phyloP scores from a whole-genome alignment of 2,113 vertebrate species.

The Chiloscyllium plagiosum region DNA sequence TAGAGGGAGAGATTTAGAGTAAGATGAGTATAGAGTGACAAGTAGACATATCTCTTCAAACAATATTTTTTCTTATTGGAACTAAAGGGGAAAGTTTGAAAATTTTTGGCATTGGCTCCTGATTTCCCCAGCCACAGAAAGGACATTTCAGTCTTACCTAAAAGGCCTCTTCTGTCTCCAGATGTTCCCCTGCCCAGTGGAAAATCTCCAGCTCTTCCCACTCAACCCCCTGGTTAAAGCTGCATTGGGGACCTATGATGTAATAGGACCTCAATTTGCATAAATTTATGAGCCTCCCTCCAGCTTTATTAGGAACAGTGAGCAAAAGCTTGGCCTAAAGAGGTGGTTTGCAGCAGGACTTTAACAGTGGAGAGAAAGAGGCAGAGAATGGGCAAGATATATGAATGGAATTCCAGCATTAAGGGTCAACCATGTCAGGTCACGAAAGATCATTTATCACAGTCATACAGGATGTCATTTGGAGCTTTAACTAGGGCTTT shows the following conservation, averaged over 20 bases:
- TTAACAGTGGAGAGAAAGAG: not conserved
- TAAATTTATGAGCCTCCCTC: not conserved
- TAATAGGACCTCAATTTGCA: conserved; percentile 9
- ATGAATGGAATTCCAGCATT: not conserved
- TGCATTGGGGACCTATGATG: not conserved
- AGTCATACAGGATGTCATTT: not conserved
- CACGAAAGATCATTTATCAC: not conserved
- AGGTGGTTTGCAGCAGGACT: not conserved
- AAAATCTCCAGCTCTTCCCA: not conserved
- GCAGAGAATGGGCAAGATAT: not conserved
- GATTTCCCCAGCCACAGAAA: not conserved
- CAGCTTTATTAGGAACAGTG: not conserved
- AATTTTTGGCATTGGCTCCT: not conserved
- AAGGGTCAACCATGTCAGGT: not conserved
- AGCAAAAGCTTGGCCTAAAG: not conserved
- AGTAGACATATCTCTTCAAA: not conserved
- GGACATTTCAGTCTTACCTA: not conserved
- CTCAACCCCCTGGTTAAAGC: not conserved
- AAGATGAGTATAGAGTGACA: not conserved
- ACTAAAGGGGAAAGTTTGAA: not conserved
- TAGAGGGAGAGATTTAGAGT: not conserved
- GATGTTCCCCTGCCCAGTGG: not conserved
- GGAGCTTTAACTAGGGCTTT: not conserved
- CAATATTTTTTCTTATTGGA: too few relatives aligned
- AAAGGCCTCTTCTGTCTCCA: not conserved